These are phyloP conservation scores for Entomobrya multifasciata DNA, from an alignment of 2,888 invertebrate genomes.

Conservation along the genomic window DNA sequence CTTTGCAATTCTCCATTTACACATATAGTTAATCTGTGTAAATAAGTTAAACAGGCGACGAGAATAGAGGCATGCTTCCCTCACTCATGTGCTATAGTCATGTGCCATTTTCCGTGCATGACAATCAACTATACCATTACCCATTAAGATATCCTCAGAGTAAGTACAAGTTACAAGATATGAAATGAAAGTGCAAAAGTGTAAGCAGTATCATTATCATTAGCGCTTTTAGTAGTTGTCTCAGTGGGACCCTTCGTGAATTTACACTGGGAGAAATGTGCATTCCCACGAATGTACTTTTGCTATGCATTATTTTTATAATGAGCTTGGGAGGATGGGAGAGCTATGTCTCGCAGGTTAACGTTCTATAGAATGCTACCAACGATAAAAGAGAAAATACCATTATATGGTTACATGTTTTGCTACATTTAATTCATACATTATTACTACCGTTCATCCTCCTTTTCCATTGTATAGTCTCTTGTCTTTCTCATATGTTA, in stretches of 20 bases:
- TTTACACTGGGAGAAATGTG: no score
- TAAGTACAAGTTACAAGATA: conserved; percentile 39
- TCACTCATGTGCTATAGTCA: background rate
- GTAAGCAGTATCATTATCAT: conserved; percentile 61
- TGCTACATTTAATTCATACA: background rate
- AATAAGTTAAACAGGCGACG: no score
- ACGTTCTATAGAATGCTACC: background rate
- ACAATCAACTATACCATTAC: no score
- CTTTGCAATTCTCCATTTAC: no score
- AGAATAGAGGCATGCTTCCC: background rate
- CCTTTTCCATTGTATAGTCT: background rate
- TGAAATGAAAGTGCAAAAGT: conserved; percentile 48
- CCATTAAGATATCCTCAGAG: no score
- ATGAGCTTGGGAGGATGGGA: background rate
- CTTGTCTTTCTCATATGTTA: background rate
- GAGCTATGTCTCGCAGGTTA: background rate
- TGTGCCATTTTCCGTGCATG: no score
- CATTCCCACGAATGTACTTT: background rate
- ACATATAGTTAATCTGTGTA: no score
- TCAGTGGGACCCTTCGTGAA: conserved; percentile 36
- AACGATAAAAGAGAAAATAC: background rate
- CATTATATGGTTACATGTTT: no score
- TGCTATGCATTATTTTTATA: background rate
- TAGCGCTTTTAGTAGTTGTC: conserved; percentile 50
- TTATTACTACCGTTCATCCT: background rate